These are phyloP conservation scores for Drosophila mulleri DNA, from an alignment of 2,888 invertebrate species.

Conservation along the genomic window DNA sequence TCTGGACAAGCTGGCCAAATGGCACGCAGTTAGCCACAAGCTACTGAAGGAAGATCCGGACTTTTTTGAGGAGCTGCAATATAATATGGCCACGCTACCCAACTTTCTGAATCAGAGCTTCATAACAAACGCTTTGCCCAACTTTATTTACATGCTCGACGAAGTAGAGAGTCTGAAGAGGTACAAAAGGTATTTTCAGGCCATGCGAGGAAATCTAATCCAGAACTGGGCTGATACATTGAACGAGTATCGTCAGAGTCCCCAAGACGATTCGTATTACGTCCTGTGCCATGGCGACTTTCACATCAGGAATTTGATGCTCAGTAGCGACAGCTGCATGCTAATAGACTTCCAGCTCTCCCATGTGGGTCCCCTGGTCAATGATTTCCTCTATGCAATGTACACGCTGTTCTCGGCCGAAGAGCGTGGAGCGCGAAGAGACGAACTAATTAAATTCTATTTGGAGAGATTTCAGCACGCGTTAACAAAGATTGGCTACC, in stretches of 20 bases:
- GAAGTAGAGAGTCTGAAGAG: slow-evolving; percentile 40
- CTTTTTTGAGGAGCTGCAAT: slow-evolving; percentile 23
- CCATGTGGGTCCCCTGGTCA: slow-evolving; percentile 61
- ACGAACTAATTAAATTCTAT: slow-evolving; percentile 64
- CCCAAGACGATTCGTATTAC: slow-evolving; percentile 37
- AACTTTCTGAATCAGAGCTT: slow-evolving; percentile 38
- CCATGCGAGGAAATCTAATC: slow-evolving; percentile 37
- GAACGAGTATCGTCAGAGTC: slow-evolving; percentile 51
- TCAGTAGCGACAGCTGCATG: slow-evolving; percentile 59
- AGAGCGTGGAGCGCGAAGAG: slow-evolving; percentile 42
- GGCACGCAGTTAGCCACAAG: slow-evolving; percentile 57
- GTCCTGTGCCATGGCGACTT: slow-evolving; percentile 77
- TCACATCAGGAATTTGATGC: slow-evolving; percentile 74
- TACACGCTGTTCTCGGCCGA: slow-evolving; percentile 63
- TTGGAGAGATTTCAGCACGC: slow-evolving; percentile 53
- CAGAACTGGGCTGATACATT: slow-evolving; percentile 28
- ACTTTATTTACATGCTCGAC: slow-evolving; percentile 57
- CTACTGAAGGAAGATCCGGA: slow-evolving; percentile 22
- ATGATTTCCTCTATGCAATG: slow-evolving; percentile 66
- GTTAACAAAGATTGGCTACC: slow-evolving; percentile 52
- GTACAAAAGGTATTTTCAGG: slow-evolving; percentile 56
- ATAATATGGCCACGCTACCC: slow-evolving; percentile 28
- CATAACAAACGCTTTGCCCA: slow-evolving; percentile 45
- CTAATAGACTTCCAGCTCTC: slow-evolving; percentile 70
- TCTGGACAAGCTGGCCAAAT: slow-evolving; percentile 58